phyloP scores from a whole-genome alignment of 2,113 vertebrate genomes.

The Tragulus kanchil region DNA sequence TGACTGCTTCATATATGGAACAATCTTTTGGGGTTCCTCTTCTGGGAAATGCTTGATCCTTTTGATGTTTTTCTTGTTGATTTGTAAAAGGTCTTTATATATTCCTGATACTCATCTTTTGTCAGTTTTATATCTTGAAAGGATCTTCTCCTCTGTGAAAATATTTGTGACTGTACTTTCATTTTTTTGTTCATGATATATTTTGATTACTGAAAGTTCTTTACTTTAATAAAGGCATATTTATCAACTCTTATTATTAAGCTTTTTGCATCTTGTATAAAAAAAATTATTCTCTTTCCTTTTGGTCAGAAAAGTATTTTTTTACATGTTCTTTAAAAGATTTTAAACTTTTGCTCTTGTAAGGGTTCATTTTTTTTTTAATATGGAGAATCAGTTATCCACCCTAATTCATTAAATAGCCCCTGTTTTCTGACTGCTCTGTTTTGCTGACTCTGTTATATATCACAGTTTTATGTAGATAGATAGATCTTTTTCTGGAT shows the following conservation, averaged over 20 bases:
- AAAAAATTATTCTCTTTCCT: not conserved
- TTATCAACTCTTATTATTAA: not conserved
- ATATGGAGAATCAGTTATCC: not conserved
- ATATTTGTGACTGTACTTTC: not conserved
- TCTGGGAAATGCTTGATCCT: slow-evolving; percentile 10
- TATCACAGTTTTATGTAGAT: not conserved
- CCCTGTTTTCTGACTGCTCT: not conserved
- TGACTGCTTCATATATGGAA: not conserved
- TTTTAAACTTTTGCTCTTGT: not conserved
- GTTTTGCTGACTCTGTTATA: not conserved
- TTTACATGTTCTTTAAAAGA: not conserved
- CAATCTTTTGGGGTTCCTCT: slow-evolving; percentile 11
- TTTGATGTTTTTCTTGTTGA: slow-evolving; percentile 34
- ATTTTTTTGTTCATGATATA: not conserved
- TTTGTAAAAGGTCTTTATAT: slow-evolving; percentile 22
- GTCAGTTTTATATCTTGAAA: not conserved
- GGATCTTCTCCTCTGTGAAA: slow-evolving; percentile 9
- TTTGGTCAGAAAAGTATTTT: slow-evolving; percentile 21
- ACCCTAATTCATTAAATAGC: not conserved
- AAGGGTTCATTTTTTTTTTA: not conserved
- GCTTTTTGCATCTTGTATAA: not conserved
- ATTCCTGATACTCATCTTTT: slow-evolving; percentile 8
- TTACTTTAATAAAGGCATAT: not conserved
- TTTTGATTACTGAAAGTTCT: not conserved
- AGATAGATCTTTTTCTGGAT: not conserved